Percentiles rank a stretch among this genome's conserved stretches.
phyloP scores from a whole-genome alignment of 2,797 vertebrate species.

The Coregonus sp. region DNA sequence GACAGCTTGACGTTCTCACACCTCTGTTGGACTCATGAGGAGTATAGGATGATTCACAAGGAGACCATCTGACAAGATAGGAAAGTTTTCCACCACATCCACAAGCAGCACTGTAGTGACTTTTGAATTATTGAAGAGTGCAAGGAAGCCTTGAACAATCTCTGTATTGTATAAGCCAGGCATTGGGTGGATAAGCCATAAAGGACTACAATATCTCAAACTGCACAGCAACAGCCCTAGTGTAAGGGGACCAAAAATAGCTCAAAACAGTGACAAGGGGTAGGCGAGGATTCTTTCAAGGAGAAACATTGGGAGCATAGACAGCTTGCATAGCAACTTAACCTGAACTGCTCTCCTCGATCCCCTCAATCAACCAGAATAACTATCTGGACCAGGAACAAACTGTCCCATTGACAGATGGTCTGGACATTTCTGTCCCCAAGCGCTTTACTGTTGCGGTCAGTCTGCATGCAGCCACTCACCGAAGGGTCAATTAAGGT shows the following conservation, averaged over 20 bases:
- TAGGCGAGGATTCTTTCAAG: background rate
- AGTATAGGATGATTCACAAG: conserved; percentile 1
- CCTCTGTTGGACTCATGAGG: background rate
- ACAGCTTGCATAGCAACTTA: background rate
- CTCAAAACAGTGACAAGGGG: background rate
- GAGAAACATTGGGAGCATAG: background rate
- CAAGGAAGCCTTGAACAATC: background rate
- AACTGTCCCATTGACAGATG: background rate
- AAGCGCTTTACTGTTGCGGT: background rate
- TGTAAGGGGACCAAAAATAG: background rate
- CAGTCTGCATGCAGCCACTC: background rate
- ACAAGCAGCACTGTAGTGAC: background rate
- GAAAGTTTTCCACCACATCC: background rate
- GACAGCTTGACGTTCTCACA: conserved; percentile 6
- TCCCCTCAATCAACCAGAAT: background rate
- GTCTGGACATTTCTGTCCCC: background rate
- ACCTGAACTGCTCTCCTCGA: background rate
- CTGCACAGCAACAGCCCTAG: background rate
- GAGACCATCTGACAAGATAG: background rate
- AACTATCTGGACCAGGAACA: background rate
- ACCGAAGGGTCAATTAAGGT: background rate
- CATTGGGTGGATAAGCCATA: background rate
- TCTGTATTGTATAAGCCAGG: background rate
- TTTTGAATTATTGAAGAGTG: background rate
- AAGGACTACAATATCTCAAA: background rate